Evolutionary conservation across 2,888 invertebrate genomes (phyloP), one percentile per base, ranked within the genome.

Genomic region (Cerastis leucographa): DNA sequence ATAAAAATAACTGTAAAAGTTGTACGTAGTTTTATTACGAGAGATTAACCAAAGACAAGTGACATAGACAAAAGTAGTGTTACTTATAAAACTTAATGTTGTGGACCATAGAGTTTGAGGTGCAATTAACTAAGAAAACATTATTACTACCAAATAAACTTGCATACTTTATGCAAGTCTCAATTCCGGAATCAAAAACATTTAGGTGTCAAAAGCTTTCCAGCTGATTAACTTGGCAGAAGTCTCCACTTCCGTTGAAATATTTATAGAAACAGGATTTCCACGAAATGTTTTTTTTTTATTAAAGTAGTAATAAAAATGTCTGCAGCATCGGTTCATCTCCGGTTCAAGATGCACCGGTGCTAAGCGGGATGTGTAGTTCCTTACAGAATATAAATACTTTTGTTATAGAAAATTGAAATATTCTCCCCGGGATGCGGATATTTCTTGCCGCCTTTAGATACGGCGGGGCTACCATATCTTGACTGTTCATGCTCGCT

Each of bases 321-420:
- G 11, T 59, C n/a, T 59, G 64, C 29, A 56, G 54, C 19, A 29
- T 29, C 22, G 44, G 42, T 65, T 74, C 79, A 85, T 85, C 72
- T 85, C 82, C 84, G 73, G 71, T 70, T 64, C 59, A 9, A 59
- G 56, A 71, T 72, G 71, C 72, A 72, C 19, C 44, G 76, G 66
- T 17, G 25, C 62, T 64, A 51, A 79, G 44, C 74, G 72, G 84
- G 84, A 85, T 79, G 54, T 70, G 66, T 62, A 62, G 71, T 85
- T 85, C 75, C 84, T 61, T 78, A 84, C 56, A 65, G 73, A 85
- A 84, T 82, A 81, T 70, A 81, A 85, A 76, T 81, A 78, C 51
- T 77, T 54, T 71, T 75, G 64, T 73, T 71, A 71, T 65, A 81
- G 77, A 80, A 85, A 78, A 85, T 84, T 84, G 78, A 68, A 75